Base-by-base conservation (phyloP, 2,888 invertebrate genomes). In the Luperina nickerlii region DNA sequence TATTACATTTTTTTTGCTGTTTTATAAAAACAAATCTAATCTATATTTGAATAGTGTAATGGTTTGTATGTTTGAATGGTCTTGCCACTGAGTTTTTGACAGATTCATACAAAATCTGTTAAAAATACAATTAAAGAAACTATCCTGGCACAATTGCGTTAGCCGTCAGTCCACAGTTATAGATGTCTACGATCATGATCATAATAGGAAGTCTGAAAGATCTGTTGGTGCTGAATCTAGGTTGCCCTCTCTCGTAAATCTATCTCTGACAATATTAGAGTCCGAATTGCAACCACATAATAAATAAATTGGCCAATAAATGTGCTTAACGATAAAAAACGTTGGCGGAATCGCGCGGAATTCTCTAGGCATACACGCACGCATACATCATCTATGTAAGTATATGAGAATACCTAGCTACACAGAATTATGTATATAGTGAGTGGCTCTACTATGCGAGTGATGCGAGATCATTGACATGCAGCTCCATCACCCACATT, bases 401-500 rank as follows among this genome's bases (percentile, higher is more conserved):
- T 62, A 24, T 3, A n/a, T n/a, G 11, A 45, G 42, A 60, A 60
- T 60, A 27, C 60, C 6, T 60, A 57, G 24, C 0, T 62, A 24
- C 54, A 62, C 7, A 68, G 42, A 24, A 18, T 15, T 51, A 57
- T 73, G n/a, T 75, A 74, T 54, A 20, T 75, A 72, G 51, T 15
- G 67, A n/a, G 77, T 78, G 81, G 82, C 38, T 79, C 79, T 82
- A 89, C 83, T 88, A 84, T 89, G 84, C 79, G 73, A 82, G 74
- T 79, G 69, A 87, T 85, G 74, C 51, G 87, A 79, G 90, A 88
- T 86, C 90, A 87, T 85, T 89, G 90, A 89, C 90, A 82, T 89
- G 83, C 73, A 83, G 42, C 71, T 45, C 60, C 73, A 76, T 78
- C 79, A 77, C 78, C 78, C 84, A 81, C 79, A 66, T 78, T 71